Evolutionary conservation across 2,113 vertebrate genomes (phyloP).

Genomic region (Ptilorrhoa leucosticta): DNA sequence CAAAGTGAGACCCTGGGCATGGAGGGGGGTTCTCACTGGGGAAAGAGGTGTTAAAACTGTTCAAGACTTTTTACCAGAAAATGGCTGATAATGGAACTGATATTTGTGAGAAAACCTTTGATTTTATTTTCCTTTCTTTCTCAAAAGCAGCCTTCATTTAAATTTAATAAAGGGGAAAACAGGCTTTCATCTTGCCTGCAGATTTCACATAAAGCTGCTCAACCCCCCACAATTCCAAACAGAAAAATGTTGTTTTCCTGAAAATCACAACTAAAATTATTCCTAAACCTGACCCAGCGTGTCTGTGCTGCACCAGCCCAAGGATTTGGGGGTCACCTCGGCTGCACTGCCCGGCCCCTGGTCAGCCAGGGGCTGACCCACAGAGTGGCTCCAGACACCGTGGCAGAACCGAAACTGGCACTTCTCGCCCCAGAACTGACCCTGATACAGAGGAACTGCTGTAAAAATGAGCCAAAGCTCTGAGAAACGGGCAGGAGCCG

Average conservation of each 20-base stretch:
- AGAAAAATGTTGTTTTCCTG: not conserved
- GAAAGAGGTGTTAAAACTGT: not conserved
- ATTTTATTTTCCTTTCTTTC: not conserved
- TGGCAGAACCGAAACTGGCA: not conserved
- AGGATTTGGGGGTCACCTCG: not conserved
- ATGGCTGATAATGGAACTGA: not conserved
- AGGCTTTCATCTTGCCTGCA: not conserved
- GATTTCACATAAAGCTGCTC: not conserved
- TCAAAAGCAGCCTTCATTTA: slow-evolving; percentile 38
- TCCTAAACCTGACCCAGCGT: not conserved
- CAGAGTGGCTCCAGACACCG: not conserved
- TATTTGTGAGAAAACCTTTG: not conserved
- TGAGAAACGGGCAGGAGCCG: not conserved
- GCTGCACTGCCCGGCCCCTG: not conserved
- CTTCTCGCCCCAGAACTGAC: not conserved
- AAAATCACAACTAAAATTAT: not conserved
- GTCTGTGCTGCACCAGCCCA: not conserved
- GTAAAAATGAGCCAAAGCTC: rapidly evolving
- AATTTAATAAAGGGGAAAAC: slow-evolving; percentile 32
- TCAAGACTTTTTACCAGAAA: not conserved
- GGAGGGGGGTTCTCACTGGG: not conserved
- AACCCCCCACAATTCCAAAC: not conserved
- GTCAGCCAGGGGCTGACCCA: not conserved
- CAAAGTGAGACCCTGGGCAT: not conserved
- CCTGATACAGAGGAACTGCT: not conserved